These are phyloP conservation scores for Drosophila tropicalis DNA, from an alignment of 1,140 invertebrate genomes.

Conservation along the genomic window DNA sequence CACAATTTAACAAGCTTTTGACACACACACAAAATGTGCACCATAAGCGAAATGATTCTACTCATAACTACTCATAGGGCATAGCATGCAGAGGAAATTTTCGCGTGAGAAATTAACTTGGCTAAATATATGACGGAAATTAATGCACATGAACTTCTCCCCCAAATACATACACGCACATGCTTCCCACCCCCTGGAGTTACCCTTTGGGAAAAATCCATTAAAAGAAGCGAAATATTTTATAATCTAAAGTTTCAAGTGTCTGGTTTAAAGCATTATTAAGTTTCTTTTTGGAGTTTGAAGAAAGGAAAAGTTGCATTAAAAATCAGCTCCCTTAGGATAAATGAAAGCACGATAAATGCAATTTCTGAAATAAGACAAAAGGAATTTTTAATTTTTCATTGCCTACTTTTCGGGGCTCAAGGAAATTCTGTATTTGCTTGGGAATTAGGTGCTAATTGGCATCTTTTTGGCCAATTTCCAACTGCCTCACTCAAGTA, in stretches of 20 bases:
- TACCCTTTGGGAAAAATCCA: not conserved
- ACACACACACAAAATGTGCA: constrained; percentile 2
- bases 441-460: not conserved
- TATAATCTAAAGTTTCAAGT: constrained; percentile 1
- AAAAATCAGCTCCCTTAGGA: too few species aligned
- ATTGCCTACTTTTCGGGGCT: not conserved
- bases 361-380: too few species aligned
- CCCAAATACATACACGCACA: constrained; percentile 2
- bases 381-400: not conserved
- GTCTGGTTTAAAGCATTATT: not conserved
- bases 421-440: not conserved
- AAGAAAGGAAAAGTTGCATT: not conserved
- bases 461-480: not conserved
- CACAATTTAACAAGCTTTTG: constrained; percentile 45
- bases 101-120: constrained; percentile 43
- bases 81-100: not conserved
- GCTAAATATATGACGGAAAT: constrained; percentile 41
- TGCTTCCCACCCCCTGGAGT: not conserved
- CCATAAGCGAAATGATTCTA: not conserved
- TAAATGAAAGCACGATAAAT: too few species aligned
- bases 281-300: not conserved
- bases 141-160: constrained; percentile 28
- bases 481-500: not conserved
- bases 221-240: not conserved
- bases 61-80: not conserved